These are phyloP conservation scores for Frankliniella fusca DNA, from an alignment of 2,888 invertebrate genomes.

Conservation along the genomic window DNA sequence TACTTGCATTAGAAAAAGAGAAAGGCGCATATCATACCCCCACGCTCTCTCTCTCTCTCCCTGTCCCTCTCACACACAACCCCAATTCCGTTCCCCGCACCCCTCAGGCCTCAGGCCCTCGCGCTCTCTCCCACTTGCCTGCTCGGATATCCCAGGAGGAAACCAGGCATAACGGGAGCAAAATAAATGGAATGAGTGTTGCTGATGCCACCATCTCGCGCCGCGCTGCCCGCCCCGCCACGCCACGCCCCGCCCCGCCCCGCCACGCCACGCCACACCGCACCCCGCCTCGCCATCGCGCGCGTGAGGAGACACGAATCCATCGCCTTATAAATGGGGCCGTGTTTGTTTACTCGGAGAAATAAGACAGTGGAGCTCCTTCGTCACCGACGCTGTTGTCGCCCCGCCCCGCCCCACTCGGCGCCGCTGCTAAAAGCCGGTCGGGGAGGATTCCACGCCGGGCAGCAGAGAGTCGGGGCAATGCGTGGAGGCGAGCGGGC, in stretches of 20 bases:
- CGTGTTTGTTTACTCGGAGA: neutral
- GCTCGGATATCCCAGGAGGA: neutral
- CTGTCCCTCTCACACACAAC: too few relatives aligned
- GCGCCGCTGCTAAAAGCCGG: neutral
- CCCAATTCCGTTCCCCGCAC: too few relatives aligned
- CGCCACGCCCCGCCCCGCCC: neutral
- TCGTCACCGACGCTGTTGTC: neutral
- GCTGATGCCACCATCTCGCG: neutral
- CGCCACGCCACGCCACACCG: neutral
- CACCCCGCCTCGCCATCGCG: neutral
- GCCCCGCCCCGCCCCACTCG: neutral
- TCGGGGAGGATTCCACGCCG: neutral
- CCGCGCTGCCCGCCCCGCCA: neutral
- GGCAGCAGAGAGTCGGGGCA: neutral
- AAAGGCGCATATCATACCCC: too few relatives aligned
- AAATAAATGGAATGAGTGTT: neutral
- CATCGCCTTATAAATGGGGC: conserved; percentile 1
- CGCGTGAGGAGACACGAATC: conserved; percentile 17
- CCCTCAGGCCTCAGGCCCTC: too few relatives aligned
- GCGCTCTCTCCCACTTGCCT: neutral
- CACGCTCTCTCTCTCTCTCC: too few relatives aligned
- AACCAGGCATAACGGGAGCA: neutral
- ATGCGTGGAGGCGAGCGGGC: neutral
- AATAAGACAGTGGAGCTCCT: neutral
- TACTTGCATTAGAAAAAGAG: too few relatives aligned